These are phyloP conservation scores for Sylvicapra grimmia DNA, from an alignment of 2,113 vertebrate species.

Conservation along the genomic window DNA sequence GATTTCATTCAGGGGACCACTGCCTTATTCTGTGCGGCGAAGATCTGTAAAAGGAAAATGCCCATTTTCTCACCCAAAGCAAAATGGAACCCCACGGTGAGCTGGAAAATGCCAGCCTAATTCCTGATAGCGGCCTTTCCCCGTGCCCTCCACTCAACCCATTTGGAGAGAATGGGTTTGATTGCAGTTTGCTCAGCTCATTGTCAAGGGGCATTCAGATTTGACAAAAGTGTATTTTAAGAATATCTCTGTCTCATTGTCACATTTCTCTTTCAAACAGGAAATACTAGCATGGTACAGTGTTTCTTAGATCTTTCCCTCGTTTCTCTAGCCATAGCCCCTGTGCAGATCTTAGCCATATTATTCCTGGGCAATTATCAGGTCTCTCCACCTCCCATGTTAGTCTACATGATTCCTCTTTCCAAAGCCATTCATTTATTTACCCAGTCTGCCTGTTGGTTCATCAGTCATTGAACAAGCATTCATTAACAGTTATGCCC, in stretches of 20 bases:
- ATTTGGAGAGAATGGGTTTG: conserved; percentile 48
- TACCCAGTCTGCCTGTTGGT: neutral
- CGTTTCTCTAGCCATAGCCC: neutral
- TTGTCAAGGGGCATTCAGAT: conserved; percentile 58
- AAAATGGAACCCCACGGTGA: conserved; percentile 44
- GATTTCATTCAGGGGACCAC: conserved; percentile 30
- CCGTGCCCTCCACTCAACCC: neutral
- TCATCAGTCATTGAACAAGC: neutral
- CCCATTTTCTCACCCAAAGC: conserved; percentile 20
- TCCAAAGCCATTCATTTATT: neutral
- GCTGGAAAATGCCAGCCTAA: conserved; percentile 43
- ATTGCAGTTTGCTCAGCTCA: conserved; percentile 18
- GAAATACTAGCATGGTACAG: neutral
- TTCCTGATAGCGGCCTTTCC: conserved; percentile 14
- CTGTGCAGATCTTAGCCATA: neutral
- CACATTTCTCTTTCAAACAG: conserved; percentile 47
- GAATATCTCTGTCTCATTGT: conserved; percentile 42
- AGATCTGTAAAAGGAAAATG: conserved; percentile 46
- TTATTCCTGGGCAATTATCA: neutral
- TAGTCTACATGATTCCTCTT: neutral
- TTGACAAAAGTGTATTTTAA: conserved; percentile 43
- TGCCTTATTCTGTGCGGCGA: neutral
- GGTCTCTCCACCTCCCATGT: neutral
- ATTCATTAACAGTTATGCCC: neutral
- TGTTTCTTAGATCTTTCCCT: conserved; percentile 26